Conservation (phyloP, 2,888 invertebrate genomes). For the Willowsia nigromaculata region DNA sequence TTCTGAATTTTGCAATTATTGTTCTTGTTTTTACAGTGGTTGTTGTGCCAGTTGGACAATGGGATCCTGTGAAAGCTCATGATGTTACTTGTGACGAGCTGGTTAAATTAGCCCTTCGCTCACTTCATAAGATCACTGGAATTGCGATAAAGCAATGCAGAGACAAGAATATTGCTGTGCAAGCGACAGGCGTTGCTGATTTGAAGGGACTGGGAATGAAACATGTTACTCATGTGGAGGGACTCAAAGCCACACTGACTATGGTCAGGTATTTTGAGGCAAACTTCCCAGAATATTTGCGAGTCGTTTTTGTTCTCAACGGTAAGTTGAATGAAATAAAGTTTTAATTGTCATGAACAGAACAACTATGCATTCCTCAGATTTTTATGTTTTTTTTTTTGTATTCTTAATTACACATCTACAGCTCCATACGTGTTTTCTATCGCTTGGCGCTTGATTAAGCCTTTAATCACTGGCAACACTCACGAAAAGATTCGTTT, state of each 20-base stretch:
- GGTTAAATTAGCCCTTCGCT: slow-evolving; percentile 55
- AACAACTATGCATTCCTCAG: too few relatives aligned
- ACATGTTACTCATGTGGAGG: slow-evolving; percentile 64
- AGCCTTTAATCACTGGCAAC: slow-evolving; percentile 61
- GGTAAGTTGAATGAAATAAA: slow-evolving; percentile 38
- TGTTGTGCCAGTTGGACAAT: slow-evolving; percentile 56
- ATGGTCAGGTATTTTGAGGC: slow-evolving; percentile 67
- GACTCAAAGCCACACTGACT: slow-evolving; percentile 63
- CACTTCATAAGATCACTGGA: slow-evolving; percentile 37
- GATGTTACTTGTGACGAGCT: slow-evolving; percentile 62
- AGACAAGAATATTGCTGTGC: slow-evolving; percentile 51
- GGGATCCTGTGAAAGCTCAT: slow-evolving; percentile 47
- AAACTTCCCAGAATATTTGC: slow-evolving; percentile 61
- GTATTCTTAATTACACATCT: neutral
- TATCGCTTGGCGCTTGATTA: slow-evolving; percentile 53
- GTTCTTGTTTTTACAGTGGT: slow-evolving; percentile 33
- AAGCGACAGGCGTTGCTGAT: slow-evolving; percentile 62
- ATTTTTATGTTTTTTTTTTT: too few relatives aligned
- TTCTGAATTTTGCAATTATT: neutral
- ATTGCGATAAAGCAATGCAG: slow-evolving; percentile 45
- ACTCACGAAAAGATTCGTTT: slow-evolving; percentile 65
- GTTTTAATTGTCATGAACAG: too few relatives aligned
- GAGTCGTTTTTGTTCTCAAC: slow-evolving; percentile 65
- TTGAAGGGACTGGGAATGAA: slow-evolving; percentile 65
- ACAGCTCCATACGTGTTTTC: slow-evolving; percentile 63